phyloP scores from a whole-genome alignment of 2,113 vertebrate species.

The Bubo bubo region DNA sequence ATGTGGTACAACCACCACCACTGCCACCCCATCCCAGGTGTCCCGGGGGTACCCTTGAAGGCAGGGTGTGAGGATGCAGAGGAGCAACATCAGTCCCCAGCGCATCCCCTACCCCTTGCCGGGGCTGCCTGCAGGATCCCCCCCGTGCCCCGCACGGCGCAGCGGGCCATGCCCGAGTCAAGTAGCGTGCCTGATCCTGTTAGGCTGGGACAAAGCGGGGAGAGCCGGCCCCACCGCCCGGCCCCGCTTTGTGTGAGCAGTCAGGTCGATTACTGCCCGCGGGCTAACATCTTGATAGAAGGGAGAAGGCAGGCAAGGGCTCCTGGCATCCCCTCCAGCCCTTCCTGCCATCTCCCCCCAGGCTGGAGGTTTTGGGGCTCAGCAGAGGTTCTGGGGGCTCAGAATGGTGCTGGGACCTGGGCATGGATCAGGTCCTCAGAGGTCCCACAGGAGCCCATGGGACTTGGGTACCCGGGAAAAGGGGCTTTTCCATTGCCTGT shows the following conservation, averaged over 20 bases:
- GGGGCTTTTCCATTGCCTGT: background rate
- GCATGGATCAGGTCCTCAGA: background rate
- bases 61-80: background rate
- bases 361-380: background rate
- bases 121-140: background rate
- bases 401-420: background rate
- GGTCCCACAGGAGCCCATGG: background rate
- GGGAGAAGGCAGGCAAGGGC: background rate
- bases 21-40: background rate
- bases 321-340: background rate
- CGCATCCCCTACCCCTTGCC: background rate
- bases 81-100: background rate
- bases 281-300: conserved; percentile 88
- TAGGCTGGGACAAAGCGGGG: conserved; percentile 83
- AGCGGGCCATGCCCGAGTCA: conserved; percentile 73
- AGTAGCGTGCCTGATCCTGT: conserved; percentile 93
- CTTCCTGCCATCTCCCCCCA: background rate
- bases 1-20: background rate
- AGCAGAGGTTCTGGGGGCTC: background rate
- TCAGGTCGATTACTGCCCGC: conserved; percentile 88
- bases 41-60: rapidly evolving
- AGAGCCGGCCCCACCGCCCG: conserved; percentile 46
- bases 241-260: conserved; percentile 79
- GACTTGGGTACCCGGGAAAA: background rate
- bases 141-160: background rate